Conservation (phyloP, 2,888 invertebrate species). For the Zygogramma bicolorata region DNA sequence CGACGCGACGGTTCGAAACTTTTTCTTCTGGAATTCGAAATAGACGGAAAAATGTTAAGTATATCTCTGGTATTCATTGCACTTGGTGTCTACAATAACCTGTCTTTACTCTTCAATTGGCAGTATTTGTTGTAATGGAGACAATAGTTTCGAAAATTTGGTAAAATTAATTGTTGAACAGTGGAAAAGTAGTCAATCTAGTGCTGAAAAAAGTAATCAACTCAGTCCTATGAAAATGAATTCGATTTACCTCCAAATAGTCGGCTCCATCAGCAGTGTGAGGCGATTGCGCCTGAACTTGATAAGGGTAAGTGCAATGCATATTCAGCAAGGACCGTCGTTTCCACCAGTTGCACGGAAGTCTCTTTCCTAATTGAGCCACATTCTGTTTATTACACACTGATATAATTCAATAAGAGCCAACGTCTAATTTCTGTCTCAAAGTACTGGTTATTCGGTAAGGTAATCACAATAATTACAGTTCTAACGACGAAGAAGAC, state of each 20-base stretch:
- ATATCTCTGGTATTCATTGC: no score
- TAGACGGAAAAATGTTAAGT: no score
- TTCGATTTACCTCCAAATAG: slow-evolving; percentile 62
- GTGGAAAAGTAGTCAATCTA: no score
- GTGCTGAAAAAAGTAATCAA: no score
- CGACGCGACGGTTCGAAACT: no score
- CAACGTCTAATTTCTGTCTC: slow-evolving; percentile 59
- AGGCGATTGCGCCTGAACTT: slow-evolving; percentile 63
- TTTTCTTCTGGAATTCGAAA: no score
- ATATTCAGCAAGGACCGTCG: slow-evolving; percentile 48
- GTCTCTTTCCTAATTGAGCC: slow-evolving; percentile 24
- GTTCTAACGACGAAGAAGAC: slow-evolving; percentile 29
- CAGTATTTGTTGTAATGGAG: no score
- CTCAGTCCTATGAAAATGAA: background rate
- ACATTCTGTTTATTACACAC: slow-evolving; percentile 52
- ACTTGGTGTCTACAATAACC: no score
- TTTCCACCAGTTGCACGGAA: slow-evolving; percentile 25
- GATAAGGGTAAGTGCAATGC: slow-evolving; percentile 65
- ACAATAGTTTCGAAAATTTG: no score
- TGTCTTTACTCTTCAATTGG: no score
- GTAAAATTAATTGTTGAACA: no score
- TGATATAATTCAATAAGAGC: slow-evolving; percentile 55
- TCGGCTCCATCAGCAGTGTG: slow-evolving; percentile 63
- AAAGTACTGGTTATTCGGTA: slow-evolving; percentile 58
- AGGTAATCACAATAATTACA: slow-evolving; percentile 58